These are phyloP conservation scores for Eretmodus cyanostictus DNA, from an alignment of 2,113 vertebrate species.

Conservation along the genomic window DNA sequence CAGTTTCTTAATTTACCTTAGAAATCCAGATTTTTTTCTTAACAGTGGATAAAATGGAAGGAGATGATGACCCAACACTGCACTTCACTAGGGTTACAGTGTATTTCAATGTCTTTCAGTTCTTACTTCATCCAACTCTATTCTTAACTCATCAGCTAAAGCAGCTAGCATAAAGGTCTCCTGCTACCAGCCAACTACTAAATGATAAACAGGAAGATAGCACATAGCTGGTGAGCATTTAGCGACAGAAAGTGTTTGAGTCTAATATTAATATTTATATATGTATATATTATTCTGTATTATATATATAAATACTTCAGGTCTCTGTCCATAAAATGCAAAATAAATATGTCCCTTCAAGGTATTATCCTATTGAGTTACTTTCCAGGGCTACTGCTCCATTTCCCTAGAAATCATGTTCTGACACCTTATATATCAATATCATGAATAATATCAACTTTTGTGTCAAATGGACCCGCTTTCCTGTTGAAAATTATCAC, in stretches of 20 bases:
- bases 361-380: neutral
- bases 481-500: neutral
- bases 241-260: neutral
- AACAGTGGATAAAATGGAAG: neutral
- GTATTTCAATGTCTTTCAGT: neutral
- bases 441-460: neutral
- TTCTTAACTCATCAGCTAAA: neutral
- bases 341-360: neutral
- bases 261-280: neutral
- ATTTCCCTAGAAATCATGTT: neutral
- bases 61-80: neutral
- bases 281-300: neutral
- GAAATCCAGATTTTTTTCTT: neutral
- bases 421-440: neutral
- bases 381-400: neutral
- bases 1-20: neutral
- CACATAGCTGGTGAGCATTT: neutral
- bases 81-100: neutral
- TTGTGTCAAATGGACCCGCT: neutral
- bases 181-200: neutral
- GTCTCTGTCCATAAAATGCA: neutral
- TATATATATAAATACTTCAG: neutral
- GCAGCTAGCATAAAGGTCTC: neutral
- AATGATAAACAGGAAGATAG: neutral
- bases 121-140: neutral